Base-by-base conservation (phyloP, 2,797 vertebrate species). In the Florisuga fusca region DNA sequence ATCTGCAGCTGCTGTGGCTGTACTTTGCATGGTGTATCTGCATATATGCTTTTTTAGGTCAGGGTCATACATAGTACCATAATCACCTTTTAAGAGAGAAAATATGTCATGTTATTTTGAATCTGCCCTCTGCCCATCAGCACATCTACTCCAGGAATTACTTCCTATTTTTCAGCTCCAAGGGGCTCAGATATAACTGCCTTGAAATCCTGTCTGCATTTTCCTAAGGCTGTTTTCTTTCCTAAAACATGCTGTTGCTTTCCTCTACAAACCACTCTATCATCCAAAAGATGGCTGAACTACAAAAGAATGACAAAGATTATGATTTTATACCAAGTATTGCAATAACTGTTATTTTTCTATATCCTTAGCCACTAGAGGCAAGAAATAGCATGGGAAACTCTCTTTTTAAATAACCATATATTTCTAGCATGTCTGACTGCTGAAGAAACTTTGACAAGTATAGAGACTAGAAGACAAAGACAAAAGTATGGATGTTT, bases 261-360 rank as follows among this genome's bases (percentile, higher is more conserved):
- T 80, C 71, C 63, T 80, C 46, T 78, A 4, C 45, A 66, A 62
- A 92, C 31, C 48, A 81, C 21, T 5, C 51, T 26, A 33, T 83
- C 54, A 88, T 45, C 69, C 55, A 78, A 91, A 92, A 90, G 38
- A 81, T 54, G 73, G 50, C 76, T 83, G 21, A 87, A 89, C 34
- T 89, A 78, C 58, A 75, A 75, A 94, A 91, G n/a, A 90, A 50
- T 55, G 54, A 51, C 62, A 72, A 43, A 72, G 38, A 64, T 88
- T 9, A 83, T 36, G 10, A 48, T 53, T 93, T 89, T 82, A 33
- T 73, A 33, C 23, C 33, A 74, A 51, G 31, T 82, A 19, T 43
- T 94, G 16, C 51, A 90, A 18, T 73, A 83, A 66, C 46, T 69
- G 9, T 83, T 88, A 22, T 91, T 92, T 91, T 92, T 78, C 27